Evolutionary conservation across 2,888 invertebrate species (phyloP).

Genomic region (Doris montereyensis): DNA sequence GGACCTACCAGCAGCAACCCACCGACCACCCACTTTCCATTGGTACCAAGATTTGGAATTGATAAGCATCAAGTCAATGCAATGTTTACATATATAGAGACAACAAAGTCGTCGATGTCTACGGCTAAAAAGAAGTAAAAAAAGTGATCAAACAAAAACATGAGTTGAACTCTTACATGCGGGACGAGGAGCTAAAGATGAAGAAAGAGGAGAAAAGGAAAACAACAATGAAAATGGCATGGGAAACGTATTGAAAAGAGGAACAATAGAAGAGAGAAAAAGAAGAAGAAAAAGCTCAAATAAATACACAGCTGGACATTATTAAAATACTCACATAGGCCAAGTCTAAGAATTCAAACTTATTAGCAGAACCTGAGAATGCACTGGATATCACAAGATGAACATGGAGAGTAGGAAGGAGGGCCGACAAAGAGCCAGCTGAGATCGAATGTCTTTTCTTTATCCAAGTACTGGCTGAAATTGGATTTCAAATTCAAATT

Average conservation of each 20-base stretch:
- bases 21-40: too few species aligned
- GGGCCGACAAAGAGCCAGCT: constrained; percentile 78
- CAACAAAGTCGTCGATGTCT: too few species aligned
- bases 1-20: too few species aligned
- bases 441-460: constrained; percentile 77
- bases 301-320: neutral
- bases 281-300: neutral
- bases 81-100: too few species aligned
- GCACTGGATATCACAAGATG: constrained; percentile 82
- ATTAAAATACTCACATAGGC: constrained; percentile 76
- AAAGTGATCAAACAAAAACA: too few species aligned
- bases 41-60: too few species aligned
- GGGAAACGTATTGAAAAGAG: neutral
- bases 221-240: neutral
- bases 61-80: too few species aligned
- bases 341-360: constrained; percentile 83
- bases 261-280: too few species aligned
- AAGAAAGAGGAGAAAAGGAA: neutral
- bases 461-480: constrained; percentile 75
- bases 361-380: constrained; percentile 82
- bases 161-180: too few species aligned
- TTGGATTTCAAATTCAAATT: too few species aligned
- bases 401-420: constrained; percentile 81
- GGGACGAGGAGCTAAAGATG: too few species aligned
- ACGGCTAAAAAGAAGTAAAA: too few species aligned